Conservation (phyloP, 2,888 invertebrate species). For the Acrocera orbiculus region DNA sequence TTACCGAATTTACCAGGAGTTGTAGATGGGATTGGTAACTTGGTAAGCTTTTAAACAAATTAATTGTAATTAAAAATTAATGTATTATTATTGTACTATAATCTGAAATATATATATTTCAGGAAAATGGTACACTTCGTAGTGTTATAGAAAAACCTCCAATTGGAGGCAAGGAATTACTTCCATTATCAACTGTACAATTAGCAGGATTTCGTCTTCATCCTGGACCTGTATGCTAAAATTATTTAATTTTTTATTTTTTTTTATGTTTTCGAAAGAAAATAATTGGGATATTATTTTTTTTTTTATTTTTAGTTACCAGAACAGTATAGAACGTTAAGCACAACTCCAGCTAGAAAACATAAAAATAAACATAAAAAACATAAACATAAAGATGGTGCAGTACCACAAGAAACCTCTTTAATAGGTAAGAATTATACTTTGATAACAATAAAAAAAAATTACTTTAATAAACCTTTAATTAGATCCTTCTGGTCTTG, state of each 20-base stretch:
- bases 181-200: slow-evolving; percentile 72
- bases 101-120: slow-evolving; percentile 5
- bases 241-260: background rate
- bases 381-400: slow-evolving; percentile 80
- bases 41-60: slow-evolving; percentile 31
- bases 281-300: background rate
- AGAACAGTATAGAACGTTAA: slow-evolving; percentile 86
- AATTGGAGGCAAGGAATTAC: slow-evolving; percentile 76
- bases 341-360: slow-evolving; percentile 78
- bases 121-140: slow-evolving; percentile 70
- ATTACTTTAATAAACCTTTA: slow-evolving; percentile 1
- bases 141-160: slow-evolving; percentile 92
- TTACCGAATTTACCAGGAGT: slow-evolving; percentile 89
- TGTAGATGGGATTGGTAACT: slow-evolving; percentile 71
- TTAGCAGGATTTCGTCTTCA: slow-evolving; percentile 86
- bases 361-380: slow-evolving; percentile 94
- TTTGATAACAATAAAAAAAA: background rate
- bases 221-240: slow-evolving; percentile 58
- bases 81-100: background rate
- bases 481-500: slow-evolving; percentile 45
- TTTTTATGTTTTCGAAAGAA: background rate
- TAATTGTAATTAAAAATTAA: background rate
- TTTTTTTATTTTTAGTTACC: slow-evolving; percentile 44
- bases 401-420: slow-evolving; percentile 58
- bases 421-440: slow-evolving; percentile 37